phyloP scores from a whole-genome alignment of 2,113 vertebrate genomes.

The Ascaphus truei region DNA sequence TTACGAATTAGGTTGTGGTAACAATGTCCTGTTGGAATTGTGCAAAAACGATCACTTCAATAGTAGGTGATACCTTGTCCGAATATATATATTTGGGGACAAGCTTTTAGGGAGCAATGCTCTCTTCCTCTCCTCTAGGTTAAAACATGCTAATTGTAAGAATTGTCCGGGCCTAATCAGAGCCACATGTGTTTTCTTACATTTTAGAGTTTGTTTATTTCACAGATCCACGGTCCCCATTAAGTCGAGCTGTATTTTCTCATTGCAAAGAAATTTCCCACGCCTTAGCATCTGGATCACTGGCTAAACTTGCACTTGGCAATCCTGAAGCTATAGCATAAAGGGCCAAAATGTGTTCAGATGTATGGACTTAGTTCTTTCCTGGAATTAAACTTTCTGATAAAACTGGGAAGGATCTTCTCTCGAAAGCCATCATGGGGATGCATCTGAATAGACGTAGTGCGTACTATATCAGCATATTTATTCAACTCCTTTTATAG shows the following conservation, averaged over 20 bases:
- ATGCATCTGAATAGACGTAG: not conserved
- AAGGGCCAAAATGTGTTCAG: slow-evolving; percentile 17
- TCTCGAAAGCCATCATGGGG: not conserved
- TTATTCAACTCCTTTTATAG: not conserved
- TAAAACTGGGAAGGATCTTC: slow-evolving; percentile 2
- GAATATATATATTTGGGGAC: not conserved
- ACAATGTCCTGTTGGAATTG: no score
- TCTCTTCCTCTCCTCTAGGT: not conserved
- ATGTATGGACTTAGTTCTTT: slow-evolving; percentile 29
- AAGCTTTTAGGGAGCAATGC: not conserved
- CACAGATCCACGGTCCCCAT: slow-evolving; percentile 21
- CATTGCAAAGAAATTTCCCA: slow-evolving; percentile 37
- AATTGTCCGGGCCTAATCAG: slow-evolving; percentile 1
- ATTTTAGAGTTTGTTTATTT: slow-evolving; percentile 33
- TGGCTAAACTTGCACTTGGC: slow-evolving; percentile 27
- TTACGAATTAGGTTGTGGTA: no score
- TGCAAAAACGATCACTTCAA: no score
- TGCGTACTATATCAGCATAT: not conserved
- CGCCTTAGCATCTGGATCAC: slow-evolving; percentile 36
- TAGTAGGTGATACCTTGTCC: no score
- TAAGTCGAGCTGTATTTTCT: slow-evolving; percentile 25
- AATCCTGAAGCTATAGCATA: not conserved
- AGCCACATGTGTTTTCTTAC: slow-evolving; percentile 25
- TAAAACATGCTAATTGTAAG: not conserved
- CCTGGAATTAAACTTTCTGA: not conserved